Conservation (phyloP, 2,888 invertebrate species). For the Coenonympha arcania region DNA sequence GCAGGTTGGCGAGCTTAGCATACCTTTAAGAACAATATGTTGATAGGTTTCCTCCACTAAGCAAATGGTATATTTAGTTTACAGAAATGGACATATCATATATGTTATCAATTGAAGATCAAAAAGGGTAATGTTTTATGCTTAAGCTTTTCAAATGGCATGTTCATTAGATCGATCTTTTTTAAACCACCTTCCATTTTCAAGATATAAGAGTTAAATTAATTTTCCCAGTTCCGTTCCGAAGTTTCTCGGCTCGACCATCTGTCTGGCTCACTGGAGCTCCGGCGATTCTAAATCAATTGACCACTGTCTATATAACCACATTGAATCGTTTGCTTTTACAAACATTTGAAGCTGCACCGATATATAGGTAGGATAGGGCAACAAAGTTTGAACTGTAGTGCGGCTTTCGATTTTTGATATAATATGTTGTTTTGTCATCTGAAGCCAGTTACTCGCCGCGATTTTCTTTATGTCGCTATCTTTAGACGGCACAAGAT, state of each 20-base stretch:
- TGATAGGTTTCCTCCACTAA: too few relatives aligned
- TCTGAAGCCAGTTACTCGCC: too few relatives aligned
- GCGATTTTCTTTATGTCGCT: too few relatives aligned
- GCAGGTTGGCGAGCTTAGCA: too few relatives aligned
- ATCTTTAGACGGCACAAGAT: too few relatives aligned
- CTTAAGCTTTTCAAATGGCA: not conserved
- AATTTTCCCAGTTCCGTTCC: conserved; percentile 41
- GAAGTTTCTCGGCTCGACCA: conserved; percentile 31
- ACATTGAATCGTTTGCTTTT: conserved; percentile 36
- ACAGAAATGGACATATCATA: too few relatives aligned
- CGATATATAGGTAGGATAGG: not conserved
- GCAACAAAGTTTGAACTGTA: not conserved
- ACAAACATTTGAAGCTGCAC: not conserved
- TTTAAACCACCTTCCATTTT: conserved; percentile 5
- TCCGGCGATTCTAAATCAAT: conserved; percentile 47
- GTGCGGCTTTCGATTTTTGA: not conserved
- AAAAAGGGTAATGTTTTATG: too few relatives aligned
- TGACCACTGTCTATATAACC: conserved; percentile 44
- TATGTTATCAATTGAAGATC: too few relatives aligned
- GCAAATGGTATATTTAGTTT: too few relatives aligned
- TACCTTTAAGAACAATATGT: too few relatives aligned
- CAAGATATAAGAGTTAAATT: conserved; percentile 37
- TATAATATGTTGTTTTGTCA: too few relatives aligned
- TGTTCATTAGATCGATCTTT: not conserved
- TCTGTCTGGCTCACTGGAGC: conserved; percentile 46